phyloP scores from a whole-genome alignment of 2,113 vertebrate genomes.

The Xiphophorus hellerii region DNA sequence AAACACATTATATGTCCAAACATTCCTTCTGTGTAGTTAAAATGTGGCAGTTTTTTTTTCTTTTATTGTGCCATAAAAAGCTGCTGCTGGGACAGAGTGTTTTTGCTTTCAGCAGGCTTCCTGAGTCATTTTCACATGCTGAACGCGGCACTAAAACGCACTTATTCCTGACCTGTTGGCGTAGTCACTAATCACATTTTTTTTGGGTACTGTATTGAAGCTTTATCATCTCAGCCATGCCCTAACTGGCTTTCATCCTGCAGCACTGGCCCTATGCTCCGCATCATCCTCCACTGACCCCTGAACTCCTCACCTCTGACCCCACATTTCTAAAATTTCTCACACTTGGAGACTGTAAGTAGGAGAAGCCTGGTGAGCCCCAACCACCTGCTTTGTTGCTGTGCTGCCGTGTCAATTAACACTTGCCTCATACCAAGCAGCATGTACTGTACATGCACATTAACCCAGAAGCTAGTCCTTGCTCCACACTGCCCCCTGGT shows the following conservation, averaged over 20 bases:
- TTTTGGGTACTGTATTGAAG: background rate
- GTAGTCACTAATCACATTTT: constrained; percentile 40
- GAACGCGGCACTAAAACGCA: constrained; percentile 13
- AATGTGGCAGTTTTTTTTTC: background rate
- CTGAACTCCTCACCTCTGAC: constrained; percentile 72
- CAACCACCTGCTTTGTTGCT: constrained; percentile 32
- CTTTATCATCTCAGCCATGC: constrained; percentile 21
- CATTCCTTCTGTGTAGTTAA: background rate
- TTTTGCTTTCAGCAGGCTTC: constrained; percentile 9
- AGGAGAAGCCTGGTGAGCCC: constrained; percentile 48
- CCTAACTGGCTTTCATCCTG: constrained; percentile 72
- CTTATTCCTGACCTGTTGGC: background rate
- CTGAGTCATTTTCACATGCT: constrained; percentile 21
- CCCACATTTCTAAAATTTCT: constrained; percentile 69
- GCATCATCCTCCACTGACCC: constrained; percentile 82
- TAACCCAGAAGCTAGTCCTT: background rate
- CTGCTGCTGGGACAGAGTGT: constrained; percentile 2
- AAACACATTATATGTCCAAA: no score
- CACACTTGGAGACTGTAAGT: constrained; percentile 83
- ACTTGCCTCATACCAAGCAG: background rate
- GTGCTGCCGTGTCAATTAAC: constrained; percentile 37
- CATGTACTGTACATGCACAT: background rate
- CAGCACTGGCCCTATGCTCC: constrained; percentile 80
- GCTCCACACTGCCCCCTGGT: constrained; percentile 38
- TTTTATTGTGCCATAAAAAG: constrained; percentile 1